Evolutionary conservation across 2,797 vertebrate species (phyloP), one percentile per base, ranked within the genome.

Genomic region (Fistularia commersonii): DNA sequence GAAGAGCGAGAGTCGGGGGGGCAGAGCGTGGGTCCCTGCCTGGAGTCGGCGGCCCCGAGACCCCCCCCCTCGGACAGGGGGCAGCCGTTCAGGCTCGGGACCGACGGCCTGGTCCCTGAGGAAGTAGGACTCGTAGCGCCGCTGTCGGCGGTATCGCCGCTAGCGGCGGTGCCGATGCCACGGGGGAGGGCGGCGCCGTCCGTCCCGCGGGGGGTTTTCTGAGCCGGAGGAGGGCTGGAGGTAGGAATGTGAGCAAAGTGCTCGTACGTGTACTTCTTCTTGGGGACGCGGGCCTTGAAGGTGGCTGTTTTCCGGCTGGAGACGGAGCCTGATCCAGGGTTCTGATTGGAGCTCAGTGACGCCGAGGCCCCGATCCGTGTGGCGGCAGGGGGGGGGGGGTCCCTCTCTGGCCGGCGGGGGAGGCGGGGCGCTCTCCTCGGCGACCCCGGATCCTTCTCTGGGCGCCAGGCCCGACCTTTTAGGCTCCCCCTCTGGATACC

Each of bases 241-340:
- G 80, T 86, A 81, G 83, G 65, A 77, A 74, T 87, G 62, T 77
- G 85, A 36, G 72, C 81, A 75, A 89, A 80, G 64, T 90, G 90
- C 70, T 94, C 93, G 48, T 90, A 94, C 4, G 91, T 90, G 57
- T 91, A 89, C 69, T 93, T 91, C 59, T 84, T 90, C 74, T 95
- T 94, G 57, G 94, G 94, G 0, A 93, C 83, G 11, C 93, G 90
- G 11, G 93, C 91, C 81, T 96, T 96, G 66, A 96, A 96, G 1
- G 94, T 94, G 77, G 94, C 93, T 0, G 93, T 96, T 85, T 95
- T 95, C 45, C 94, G 88, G 62, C 92, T 96, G 8, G 92, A 91
- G 48, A 82, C 84, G 14, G 90, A 90, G 71, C 68, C 80, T 55
- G 77, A 59, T 66, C 72, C 62, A 32, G 86, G 80, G 66, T 60